phyloP scores from a whole-genome alignment of 1,140 invertebrate species.

The Diploscapter pachys region DNA sequence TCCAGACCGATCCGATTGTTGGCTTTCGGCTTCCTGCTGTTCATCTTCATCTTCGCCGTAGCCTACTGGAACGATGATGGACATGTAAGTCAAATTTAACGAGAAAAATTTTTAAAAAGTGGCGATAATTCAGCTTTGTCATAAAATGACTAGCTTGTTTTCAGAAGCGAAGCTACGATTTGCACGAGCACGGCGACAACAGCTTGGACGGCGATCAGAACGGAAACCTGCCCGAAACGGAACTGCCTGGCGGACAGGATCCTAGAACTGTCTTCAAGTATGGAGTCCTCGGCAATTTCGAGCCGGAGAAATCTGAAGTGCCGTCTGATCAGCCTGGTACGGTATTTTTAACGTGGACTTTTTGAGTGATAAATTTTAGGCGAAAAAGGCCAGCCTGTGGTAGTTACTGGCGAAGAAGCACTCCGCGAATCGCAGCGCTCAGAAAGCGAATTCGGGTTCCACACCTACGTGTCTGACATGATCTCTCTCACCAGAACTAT shows the following conservation, averaged over 20 bases:
- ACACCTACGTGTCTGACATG: slow-evolving; percentile 73
- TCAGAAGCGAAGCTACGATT: background rate
- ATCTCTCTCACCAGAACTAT: slow-evolving; percentile 83
- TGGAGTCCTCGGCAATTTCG: slow-evolving; percentile 50
- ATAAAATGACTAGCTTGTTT: background rate
- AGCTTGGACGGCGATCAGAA: background rate
- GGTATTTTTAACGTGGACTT: slow-evolving; percentile 7
- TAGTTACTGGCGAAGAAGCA: slow-evolving; percentile 37
- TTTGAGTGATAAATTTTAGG: slow-evolving; percentile 35
- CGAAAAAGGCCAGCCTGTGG: slow-evolving; percentile 49
- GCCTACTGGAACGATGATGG: background rate
- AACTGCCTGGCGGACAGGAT: slow-evolving; percentile 49
- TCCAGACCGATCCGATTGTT: slow-evolving; percentile 13
- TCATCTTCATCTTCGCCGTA: slow-evolving; percentile 21
- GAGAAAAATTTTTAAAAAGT: background rate
- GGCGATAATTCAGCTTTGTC: background rate
- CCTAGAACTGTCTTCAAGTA: slow-evolving; percentile 46
- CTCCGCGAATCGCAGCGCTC: slow-evolving; percentile 38
- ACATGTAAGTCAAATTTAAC: background rate
- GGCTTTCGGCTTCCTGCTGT: background rate
- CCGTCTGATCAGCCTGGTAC: slow-evolving; percentile 43
- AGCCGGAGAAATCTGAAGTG: slow-evolving; percentile 39
- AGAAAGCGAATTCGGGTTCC: slow-evolving; percentile 53
- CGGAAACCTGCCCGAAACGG: slow-evolving; percentile 13
- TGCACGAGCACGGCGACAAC: background rate